phyloP scores from a whole-genome alignment of 2,888 invertebrate genomes.

The Ischnus inquisitorius region DNA sequence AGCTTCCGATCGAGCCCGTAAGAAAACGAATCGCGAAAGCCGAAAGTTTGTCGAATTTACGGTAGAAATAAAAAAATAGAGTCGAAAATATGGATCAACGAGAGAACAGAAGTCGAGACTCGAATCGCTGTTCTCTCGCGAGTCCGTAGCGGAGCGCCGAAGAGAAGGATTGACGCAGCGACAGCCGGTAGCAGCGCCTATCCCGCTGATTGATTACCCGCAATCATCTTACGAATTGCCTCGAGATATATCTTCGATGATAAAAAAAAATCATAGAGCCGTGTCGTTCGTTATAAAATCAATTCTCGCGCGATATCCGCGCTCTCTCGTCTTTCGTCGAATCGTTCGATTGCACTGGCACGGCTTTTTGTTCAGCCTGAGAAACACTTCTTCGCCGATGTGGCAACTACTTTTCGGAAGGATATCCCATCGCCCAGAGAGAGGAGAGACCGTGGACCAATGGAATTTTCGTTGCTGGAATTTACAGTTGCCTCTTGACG shows the following conservation, averaged over 20 bases:
- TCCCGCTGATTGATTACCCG: slow-evolving; percentile 53
- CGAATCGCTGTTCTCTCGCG: slow-evolving; percentile 20
- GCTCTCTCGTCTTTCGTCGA: background rate
- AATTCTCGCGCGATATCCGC: background rate
- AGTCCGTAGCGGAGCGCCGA: slow-evolving; percentile 1
- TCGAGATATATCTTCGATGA: background rate
- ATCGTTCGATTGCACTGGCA: too few species aligned
- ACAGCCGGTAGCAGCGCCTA: slow-evolving; percentile 43
- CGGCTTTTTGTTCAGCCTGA: too few species aligned
- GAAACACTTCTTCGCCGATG: too few species aligned
- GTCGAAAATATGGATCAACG: slow-evolving; percentile 19
- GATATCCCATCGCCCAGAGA: too few species aligned
- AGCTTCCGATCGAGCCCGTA: background rate
- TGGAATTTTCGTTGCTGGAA: too few species aligned
- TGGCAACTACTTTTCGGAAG: too few species aligned
- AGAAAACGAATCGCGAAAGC: background rate
- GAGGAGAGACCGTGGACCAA: too few species aligned
- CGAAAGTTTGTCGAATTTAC: slow-evolving; percentile 20
- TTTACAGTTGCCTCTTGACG: slow-evolving; percentile 54
- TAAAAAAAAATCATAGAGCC: slow-evolving; percentile 17
- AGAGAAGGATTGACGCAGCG: slow-evolving; percentile 44
- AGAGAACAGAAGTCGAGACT: slow-evolving; percentile 7
- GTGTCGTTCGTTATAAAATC: slow-evolving; percentile 7
- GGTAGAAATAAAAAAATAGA: background rate
- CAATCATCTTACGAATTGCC: slow-evolving; percentile 53